phyloP scores from a whole-genome alignment of 2,888 invertebrate species.

The Temnothorax rugatulus region DNA sequence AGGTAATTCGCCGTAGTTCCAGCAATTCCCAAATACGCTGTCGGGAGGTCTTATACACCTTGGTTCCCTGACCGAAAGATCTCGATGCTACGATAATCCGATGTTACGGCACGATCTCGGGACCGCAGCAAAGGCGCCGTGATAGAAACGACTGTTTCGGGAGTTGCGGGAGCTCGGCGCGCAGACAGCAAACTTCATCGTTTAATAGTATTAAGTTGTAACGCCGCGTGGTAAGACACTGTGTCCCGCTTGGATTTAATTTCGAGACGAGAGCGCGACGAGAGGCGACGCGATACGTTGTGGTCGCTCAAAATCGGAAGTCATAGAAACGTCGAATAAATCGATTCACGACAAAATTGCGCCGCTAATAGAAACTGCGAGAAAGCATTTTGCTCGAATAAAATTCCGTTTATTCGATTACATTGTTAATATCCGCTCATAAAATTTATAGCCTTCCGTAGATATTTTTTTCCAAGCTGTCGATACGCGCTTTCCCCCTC shows the following conservation, averaged over 20 bases:
- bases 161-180: slow-evolving; percentile 19
- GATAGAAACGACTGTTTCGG: slow-evolving; percentile 51
- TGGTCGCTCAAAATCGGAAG: slow-evolving; percentile 36
- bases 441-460: neutral
- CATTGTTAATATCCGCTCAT: slow-evolving; percentile 21
- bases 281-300: neutral
- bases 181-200: slow-evolving; percentile 59
- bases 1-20: slow-evolving; percentile 9
- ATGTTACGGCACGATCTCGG: slow-evolving; percentile 43
- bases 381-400: neutral
- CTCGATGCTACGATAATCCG: slow-evolving; percentile 54
- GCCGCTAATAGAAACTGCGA: neutral
- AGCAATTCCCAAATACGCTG: slow-evolving; percentile 43
- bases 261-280: slow-evolving; percentile 35
- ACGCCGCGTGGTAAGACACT: slow-evolving; percentile 25
- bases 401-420: neutral
- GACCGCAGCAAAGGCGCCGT: slow-evolving; percentile 28
- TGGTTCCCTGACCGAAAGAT: slow-evolving; percentile 35
- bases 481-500: neutral
- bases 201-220: slow-evolving; percentile 63
- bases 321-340: neutral
- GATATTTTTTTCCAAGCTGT: slow-evolving; percentile 18
- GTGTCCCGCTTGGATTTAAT: slow-evolving; percentile 47
- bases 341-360: slow-evolving; percentile 11
- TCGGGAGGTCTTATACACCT: slow-evolving; percentile 1